Evolutionary conservation across 2,797 vertebrate genomes (phyloP).

Genomic region (Enteromius mattozi): DNA sequence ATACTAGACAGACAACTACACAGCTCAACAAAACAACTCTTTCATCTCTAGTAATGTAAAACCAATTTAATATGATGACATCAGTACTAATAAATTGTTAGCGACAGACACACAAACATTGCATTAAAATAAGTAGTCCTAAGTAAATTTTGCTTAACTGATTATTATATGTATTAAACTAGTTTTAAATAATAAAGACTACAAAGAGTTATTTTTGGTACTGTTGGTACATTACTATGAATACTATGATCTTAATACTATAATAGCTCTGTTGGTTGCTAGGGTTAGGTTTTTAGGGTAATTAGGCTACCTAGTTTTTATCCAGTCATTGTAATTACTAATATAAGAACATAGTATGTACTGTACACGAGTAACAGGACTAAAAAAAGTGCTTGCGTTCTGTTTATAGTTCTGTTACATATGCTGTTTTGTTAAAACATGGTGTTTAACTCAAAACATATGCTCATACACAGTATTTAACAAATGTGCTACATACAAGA

Average conservation of each 20-base stretch:
- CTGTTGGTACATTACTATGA: not conserved
- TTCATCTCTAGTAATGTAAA: not conserved
- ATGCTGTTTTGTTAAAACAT: not conserved
- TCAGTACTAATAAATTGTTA: conserved; percentile 3
- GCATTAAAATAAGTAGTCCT: not conserved
- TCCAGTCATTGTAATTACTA: too few relatives aligned
- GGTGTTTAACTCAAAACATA: not conserved
- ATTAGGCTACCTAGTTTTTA: too few relatives aligned
- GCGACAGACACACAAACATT: conserved; percentile 44
- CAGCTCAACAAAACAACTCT: not conserved
- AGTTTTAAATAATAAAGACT: not conserved
- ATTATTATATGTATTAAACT: not conserved
- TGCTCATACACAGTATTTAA: not conserved
- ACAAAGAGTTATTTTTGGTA: not conserved
- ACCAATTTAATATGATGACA: conserved; percentile 5
- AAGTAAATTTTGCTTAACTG: not conserved
- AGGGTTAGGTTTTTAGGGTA: too few relatives aligned
- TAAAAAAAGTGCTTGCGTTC: not conserved
- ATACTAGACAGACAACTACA: not conserved
- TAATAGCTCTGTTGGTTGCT: not conserved
- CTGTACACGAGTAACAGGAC: too few relatives aligned
- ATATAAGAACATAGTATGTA: too few relatives aligned
- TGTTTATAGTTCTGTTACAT: not conserved
- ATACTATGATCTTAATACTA: not conserved
- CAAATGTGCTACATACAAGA: not conserved